phyloP scores from a whole-genome alignment of 1,140 invertebrate species.

The Hyposmocoma kahamanoa region DNA sequence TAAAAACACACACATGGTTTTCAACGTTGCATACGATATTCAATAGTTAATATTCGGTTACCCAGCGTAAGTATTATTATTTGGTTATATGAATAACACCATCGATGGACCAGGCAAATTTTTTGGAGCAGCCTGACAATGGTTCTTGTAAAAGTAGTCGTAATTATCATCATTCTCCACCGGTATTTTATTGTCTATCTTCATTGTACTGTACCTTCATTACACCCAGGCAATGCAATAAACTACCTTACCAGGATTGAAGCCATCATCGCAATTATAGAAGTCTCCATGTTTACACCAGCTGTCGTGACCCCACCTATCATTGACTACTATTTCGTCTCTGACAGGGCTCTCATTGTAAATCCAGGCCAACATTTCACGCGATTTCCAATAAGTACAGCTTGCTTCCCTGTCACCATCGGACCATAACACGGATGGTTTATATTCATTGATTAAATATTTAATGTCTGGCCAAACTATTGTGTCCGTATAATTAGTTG shows the following conservation, averaged over 20 bases:
- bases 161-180: too few species aligned
- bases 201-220: too few species aligned
- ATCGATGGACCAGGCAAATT: too few species aligned
- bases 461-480: slow-evolving; percentile 85
- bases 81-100: too few species aligned
- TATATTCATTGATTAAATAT: slow-evolving; percentile 84
- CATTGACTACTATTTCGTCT: slow-evolving; percentile 91
- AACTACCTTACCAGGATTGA: slow-evolving; percentile 90
- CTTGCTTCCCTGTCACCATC: slow-evolving; percentile 92
- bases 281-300: slow-evolving; percentile 92
- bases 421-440: slow-evolving; percentile 94
- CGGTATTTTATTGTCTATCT: too few species aligned
- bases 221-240: too few species aligned
- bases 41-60: too few species aligned
- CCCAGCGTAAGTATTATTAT: too few species aligned
- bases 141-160: too few species aligned
- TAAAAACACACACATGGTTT: too few species aligned
- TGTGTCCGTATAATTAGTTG: slow-evolving; percentile 77
- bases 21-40: too few species aligned
- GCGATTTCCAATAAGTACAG: slow-evolving; percentile 88
- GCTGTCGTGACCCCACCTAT: slow-evolving; percentile 88
- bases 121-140: too few species aligned
- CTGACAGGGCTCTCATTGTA: slow-evolving; percentile 96
- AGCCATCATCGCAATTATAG: slow-evolving; percentile 87
- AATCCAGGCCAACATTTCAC: slow-evolving; percentile 90